A percentile compares a stretch with the other conserved stretches of the same genome.
Evolutionary conservation across 37 sponge, comb jelly and placozoan species (phyloP).

Genomic region (Spongia lamella): DNA sequence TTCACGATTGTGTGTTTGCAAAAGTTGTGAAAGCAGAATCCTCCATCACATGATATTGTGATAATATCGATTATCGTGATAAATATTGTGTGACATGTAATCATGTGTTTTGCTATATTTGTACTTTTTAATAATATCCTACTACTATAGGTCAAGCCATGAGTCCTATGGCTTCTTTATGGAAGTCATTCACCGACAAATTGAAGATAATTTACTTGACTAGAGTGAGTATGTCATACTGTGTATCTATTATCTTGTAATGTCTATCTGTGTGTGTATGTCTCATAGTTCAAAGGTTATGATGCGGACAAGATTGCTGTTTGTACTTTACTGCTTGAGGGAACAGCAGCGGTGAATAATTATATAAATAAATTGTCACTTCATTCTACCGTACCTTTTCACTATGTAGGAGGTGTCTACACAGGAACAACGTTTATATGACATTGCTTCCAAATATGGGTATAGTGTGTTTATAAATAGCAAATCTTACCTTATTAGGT

Average conservation of each 20-base stretch:
- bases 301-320: conserved; percentile 71
- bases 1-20: too few species aligned
- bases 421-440: conserved; percentile 68
- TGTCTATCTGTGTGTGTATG: background rate
- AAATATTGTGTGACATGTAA: background rate
- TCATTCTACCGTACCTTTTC: too few species aligned
- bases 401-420: conserved; percentile 68
- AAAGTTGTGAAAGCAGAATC: too few species aligned
- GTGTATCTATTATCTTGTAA: background rate
- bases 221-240: conserved; percentile 32
- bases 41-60: background rate
- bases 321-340: conserved; percentile 88
- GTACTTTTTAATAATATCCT: background rate
- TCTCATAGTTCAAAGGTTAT: conserved; percentile 85
- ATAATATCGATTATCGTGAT: background rate
- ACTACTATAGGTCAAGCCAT: conserved; percentile 47
- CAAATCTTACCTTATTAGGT: background rate
- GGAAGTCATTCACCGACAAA: conserved; percentile 41
- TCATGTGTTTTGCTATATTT: conserved; percentile 1
- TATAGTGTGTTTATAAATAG: conserved; percentile 13
- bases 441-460: conserved; percentile 76
- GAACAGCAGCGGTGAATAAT: conserved; percentile 60
- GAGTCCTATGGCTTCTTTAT: conserved; percentile 46
- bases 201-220: conserved; percentile 83
- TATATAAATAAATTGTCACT: too few species aligned